phyloP scores from a whole-genome alignment of 2,888 invertebrate species.

The Pediacus dermestoides region DNA sequence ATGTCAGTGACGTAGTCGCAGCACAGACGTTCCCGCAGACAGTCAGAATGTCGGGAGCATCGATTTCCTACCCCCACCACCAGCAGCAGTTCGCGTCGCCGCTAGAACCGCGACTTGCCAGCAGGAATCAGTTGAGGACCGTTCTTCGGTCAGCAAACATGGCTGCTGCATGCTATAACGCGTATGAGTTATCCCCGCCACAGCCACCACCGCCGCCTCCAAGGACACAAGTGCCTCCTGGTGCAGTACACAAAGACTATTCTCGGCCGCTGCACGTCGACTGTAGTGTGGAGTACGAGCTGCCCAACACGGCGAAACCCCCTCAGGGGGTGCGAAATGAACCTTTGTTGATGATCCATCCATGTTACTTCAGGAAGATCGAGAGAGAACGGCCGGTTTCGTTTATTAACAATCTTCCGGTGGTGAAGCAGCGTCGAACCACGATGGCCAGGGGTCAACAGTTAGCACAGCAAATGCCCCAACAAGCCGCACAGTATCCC shows the following conservation, averaged over 20 bases:
- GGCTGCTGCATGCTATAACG: conserved; percentile 46
- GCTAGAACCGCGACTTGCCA: conserved; percentile 24
- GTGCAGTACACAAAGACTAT: conserved; percentile 68
- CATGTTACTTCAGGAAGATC: conserved; percentile 83
- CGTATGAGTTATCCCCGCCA: conserved; percentile 44
- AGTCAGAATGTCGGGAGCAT: conserved; percentile 47
- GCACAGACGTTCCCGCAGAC: conserved; percentile 48
- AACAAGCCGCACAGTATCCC: conserved; percentile 43
- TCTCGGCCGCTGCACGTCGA: conserved; percentile 84
- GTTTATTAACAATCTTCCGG: conserved; percentile 78
- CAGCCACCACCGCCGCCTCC: conserved; percentile 35
- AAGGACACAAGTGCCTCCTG: conserved; percentile 47
- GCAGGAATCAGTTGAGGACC: conserved; percentile 46
- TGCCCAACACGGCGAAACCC: conserved; percentile 84
- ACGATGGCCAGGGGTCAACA: conserved; percentile 35
- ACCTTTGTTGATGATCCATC: conserved; percentile 85
- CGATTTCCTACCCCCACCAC: conserved; percentile 52
- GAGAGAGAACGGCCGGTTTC: conserved; percentile 79
- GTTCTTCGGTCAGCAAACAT: conserved; percentile 41
- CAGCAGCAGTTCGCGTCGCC: conserved; percentile 21
- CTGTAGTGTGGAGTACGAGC: conserved; percentile 87
- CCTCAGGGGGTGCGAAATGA: conserved; percentile 79
- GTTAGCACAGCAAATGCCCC: conserved; percentile 44
- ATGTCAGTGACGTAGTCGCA: conserved; percentile 41
- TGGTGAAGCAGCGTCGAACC: conserved; percentile 31